These are phyloP conservation scores for Hylaeus anthracinus DNA, from an alignment of 1,140 invertebrate species.

Conservation along the genomic window DNA sequence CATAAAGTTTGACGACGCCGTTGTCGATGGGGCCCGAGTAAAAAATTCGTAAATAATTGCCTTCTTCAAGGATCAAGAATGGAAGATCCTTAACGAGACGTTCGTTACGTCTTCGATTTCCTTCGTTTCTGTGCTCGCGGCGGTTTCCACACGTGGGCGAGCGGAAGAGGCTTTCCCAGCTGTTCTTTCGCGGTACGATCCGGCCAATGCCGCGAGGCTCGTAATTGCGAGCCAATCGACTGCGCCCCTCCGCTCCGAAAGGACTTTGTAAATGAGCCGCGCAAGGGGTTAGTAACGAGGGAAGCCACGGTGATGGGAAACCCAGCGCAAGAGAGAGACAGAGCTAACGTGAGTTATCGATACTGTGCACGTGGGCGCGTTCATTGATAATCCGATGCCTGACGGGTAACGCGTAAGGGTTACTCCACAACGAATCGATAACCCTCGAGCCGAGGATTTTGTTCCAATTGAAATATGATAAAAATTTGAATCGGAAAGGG, in stretches of 20 bases:
- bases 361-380: slow-evolving; percentile 63
- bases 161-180: slow-evolving; percentile 52
- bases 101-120: slow-evolving; percentile 3
- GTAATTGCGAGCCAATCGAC: slow-evolving; percentile 57
- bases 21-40: too few species aligned
- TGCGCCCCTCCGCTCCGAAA: slow-evolving; percentile 30
- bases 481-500: too few species aligned
- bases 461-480: too few species aligned
- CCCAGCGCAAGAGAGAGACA: not conserved
- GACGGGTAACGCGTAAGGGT: slow-evolving; percentile 32
- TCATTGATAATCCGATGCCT: slow-evolving; percentile 70
- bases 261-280: slow-evolving; percentile 52
- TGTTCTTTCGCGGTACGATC: slow-evolving; percentile 53
- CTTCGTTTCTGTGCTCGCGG: slow-evolving; percentile 16
- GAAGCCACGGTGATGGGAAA: not conserved
- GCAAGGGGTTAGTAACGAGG: slow-evolving; percentile 20
- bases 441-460: too few species aligned
- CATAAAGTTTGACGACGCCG: too few species aligned
- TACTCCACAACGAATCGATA: too few species aligned
- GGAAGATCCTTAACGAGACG: slow-evolving; percentile 6
- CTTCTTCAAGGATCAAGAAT: too few species aligned
- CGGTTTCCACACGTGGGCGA: slow-evolving; percentile 57
- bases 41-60: too few species aligned
- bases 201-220: slow-evolving; percentile 41
- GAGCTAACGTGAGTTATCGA: slow-evolving; percentile 51